These are phyloP conservation scores for Alfaro cultratus DNA, from an alignment of 2,797 vertebrate genomes.

Conservation along the genomic window DNA sequence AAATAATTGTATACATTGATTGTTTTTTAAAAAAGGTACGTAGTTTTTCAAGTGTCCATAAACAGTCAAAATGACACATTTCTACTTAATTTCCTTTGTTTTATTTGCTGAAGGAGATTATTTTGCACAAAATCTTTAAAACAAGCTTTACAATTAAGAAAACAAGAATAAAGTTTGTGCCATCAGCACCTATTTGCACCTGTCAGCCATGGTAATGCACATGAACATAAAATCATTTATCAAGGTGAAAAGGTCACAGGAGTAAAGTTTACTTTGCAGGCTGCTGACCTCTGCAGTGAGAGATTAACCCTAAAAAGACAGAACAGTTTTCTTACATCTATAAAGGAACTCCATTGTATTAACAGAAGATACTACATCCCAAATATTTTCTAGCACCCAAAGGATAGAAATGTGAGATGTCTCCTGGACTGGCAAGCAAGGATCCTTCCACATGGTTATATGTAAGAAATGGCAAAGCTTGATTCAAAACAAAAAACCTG, in stretches of 20 bases:
- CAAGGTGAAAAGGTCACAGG: conserved; percentile 5
- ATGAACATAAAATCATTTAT: background rate
- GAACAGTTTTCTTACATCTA: conserved; percentile 5
- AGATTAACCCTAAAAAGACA: conserved; percentile 17
- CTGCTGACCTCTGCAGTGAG: conserved; percentile 7
- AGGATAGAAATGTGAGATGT: conserved; percentile 21
- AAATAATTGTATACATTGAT: background rate
- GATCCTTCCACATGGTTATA: conserved; percentile 30
- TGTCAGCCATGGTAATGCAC: conserved; percentile 1
- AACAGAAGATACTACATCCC: conserved; percentile 22
- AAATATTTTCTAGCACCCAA: conserved; percentile 19
- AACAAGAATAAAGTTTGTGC: conserved; percentile 3
- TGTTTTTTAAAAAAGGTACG: too few species aligned
- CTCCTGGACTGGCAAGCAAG: conserved; percentile 27
- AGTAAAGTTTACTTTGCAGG: conserved; percentile 13
- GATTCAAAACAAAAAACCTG: conserved; percentile 50
- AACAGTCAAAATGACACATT: conserved; percentile 6
- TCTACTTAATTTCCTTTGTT: conserved; percentile 9
- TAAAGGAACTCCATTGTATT: conserved; percentile 18
- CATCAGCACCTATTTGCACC: background rate
- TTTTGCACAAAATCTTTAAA: background rate
- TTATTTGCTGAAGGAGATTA: background rate
- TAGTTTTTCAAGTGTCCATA: background rate
- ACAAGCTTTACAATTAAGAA: conserved; percentile 4
- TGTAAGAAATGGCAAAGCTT: conserved; percentile 32